phyloP scores from a whole-genome alignment of 1,140 invertebrate genomes.

The Chymomyza costata region DNA sequence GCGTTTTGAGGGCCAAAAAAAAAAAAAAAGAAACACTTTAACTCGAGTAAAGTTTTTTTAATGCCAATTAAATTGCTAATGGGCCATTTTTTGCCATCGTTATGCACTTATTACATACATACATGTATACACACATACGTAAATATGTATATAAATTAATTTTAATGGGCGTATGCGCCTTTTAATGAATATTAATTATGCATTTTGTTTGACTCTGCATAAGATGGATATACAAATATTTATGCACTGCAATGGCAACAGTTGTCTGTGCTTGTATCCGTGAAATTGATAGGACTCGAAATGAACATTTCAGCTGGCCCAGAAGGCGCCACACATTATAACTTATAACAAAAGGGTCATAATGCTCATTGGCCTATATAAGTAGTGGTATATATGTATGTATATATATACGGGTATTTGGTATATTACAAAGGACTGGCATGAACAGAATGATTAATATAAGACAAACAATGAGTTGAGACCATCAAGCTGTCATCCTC shows the following conservation, averaged over 20 bases:
- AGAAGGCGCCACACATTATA: slow-evolving; percentile 9
- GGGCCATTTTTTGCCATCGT: slow-evolving; percentile 17
- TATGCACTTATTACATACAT: slow-evolving; percentile 33
- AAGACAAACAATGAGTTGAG: no score
- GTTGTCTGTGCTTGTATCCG: neutral
- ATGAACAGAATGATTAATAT: no score
- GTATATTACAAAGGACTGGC: no score
- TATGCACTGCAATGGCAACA: slow-evolving; percentile 1
- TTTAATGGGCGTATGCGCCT: slow-evolving; percentile 3
- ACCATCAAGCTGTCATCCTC: no score
- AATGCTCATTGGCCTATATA: slow-evolving; percentile 48
- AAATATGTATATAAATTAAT: no score
- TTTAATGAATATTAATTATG: slow-evolving; percentile 59
- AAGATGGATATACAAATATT: slow-evolving; percentile 51
- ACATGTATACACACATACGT: no score
- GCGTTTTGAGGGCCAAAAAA: no score
- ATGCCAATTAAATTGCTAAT: slow-evolving; percentile 38
- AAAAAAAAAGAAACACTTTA: no score
- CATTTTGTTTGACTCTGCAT: slow-evolving; percentile 29
- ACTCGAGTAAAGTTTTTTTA: slow-evolving; percentile 14
- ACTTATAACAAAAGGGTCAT: neutral
- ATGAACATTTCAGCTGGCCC: slow-evolving; percentile 8
- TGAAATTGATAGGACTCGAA: neutral
- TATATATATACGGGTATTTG: no score
- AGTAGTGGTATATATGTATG: no score